Percentiles rank a stretch among this genome's conserved stretches.
Conservation (phyloP, 2,797 vertebrate species). For the Margarornis squamiger region DNA sequence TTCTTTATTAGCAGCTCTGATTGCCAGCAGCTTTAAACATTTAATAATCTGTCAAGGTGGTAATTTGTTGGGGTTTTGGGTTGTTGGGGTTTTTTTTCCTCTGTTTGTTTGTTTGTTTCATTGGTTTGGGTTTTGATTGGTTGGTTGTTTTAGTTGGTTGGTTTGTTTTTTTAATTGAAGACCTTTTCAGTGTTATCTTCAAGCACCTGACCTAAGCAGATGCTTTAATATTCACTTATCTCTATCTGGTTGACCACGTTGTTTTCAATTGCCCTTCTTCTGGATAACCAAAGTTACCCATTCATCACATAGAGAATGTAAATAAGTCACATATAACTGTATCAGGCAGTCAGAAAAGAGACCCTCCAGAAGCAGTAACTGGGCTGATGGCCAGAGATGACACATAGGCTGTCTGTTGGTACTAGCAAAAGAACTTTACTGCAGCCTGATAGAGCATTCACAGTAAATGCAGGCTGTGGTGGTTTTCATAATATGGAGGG, state of each 20-base stretch:
- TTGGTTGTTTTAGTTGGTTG: neutral
- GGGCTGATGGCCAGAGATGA: neutral
- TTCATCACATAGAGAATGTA: neutral
- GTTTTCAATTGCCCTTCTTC: slow-evolving; percentile 8
- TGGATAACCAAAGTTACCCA: neutral
- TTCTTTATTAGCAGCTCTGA: slow-evolving; percentile 62
- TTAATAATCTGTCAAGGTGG: slow-evolving; percentile 56
- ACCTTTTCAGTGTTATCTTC: neutral
- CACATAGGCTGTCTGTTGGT: neutral
- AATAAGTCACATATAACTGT: neutral
- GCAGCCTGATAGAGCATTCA: neutral
- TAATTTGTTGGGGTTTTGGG: neutral
- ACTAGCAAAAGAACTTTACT: neutral
- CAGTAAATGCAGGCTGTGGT: neutral
- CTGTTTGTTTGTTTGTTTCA: neutral
- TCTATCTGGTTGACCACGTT: neutral
- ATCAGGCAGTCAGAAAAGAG: neutral
- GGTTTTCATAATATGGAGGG: neutral
- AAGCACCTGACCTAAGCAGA: neutral
- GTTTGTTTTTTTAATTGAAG: neutral
- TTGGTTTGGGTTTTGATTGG: no score
- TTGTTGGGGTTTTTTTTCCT: no score
- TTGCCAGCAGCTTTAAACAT: slow-evolving; percentile 52
- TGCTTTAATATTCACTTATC: neutral
- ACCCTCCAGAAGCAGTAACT: neutral